Evolutionary conservation across 2,113 vertebrate species (phyloP), one percentile per base, ranked within the genome.

Genomic region (Pseudorasbora parva): DNA sequence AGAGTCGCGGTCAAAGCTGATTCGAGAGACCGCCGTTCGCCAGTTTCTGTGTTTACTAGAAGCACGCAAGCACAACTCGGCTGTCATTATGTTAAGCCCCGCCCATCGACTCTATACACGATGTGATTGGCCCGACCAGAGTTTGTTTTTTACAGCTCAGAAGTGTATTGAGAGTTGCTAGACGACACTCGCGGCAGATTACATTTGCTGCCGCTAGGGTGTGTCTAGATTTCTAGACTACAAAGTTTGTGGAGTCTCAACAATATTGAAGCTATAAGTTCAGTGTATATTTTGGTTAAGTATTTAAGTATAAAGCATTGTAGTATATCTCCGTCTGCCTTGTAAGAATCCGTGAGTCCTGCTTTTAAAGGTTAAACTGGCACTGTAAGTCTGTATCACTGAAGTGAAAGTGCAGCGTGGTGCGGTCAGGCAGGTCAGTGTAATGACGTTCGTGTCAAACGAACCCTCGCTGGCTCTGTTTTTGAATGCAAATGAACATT

Each of bases 401-500:
- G 21, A 59, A 60, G 75, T 45, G 21, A 23, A 23, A 59, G 75
- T 17, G n/a, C 75, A 59, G 68, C 77, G 68, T 77, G 72, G 69
- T 69, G 77, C 66, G 82, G 76, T 49, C 74, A 80, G 33, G 30
- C 56, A 12, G n/a, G 56, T 60, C 57, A 74, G 60, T 85, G 78
- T 82, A 87, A 91, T 87, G 81, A 91, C 83, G 78, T 49, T 43
- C n/a, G 54, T 66, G 27, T 82, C 86, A 87, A 11, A 12, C 19
- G 19, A 85, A 84, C 86, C 82, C 86, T 76, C 47, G 80, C 84
- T 88, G 72, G 79, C 10, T 71, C n/a, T 72, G 0, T 68, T 88
- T 69, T 37, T 87, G 88, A 60, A 76, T 47, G 75, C 69, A 83
- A 86, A 88, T 88, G 54, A 60, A 78, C 54, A 60, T 25, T 60